Evolutionary conservation across 1,140 invertebrate genomes (phyloP).

Genomic region (Zeugodacus cucurbitae): DNA sequence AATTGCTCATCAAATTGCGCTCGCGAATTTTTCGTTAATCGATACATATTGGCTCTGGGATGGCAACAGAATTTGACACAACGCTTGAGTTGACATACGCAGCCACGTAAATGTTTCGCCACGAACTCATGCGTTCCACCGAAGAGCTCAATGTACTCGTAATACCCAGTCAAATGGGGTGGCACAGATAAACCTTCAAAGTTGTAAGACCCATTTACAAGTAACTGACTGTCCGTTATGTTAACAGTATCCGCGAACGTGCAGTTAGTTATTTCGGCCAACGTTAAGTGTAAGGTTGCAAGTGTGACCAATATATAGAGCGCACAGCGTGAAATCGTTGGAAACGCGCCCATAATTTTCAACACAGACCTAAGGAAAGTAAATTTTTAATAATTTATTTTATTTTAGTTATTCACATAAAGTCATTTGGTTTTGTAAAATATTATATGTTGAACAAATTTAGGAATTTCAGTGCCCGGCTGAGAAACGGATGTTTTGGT

Average conservation of each 20-base stretch:
- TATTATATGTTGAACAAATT: too few relatives aligned
- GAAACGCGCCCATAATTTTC: too few relatives aligned
- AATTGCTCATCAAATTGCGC: conserved; percentile 33
- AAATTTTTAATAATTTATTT: too few relatives aligned
- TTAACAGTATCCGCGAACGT: conserved; percentile 54
- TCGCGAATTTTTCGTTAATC: background rate
- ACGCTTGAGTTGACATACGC: conserved; percentile 48
- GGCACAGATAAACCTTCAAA: conserved; percentile 52
- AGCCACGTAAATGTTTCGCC: conserved; percentile 50
- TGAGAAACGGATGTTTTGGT: too few relatives aligned
- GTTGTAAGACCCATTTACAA: conserved; percentile 53
- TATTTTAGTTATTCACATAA: too few relatives aligned
- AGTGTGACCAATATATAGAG: too few relatives aligned
- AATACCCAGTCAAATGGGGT: conserved; percentile 45
- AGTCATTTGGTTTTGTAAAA: too few relatives aligned
- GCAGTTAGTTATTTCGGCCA: conserved; percentile 48
- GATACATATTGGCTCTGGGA: conserved; percentile 19
- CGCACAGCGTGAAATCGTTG: too few relatives aligned
- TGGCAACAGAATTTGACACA: conserved; percentile 57
- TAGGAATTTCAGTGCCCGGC: too few relatives aligned
- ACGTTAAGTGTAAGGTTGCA: background rate
- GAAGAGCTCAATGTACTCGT: conserved; percentile 46
- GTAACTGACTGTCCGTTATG: conserved; percentile 43
- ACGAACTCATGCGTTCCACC: conserved; percentile 37
- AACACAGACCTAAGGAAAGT: too few relatives aligned